phyloP scores from a whole-genome alignment of 2,797 vertebrate genomes.

The Alouatta caraya region DNA sequence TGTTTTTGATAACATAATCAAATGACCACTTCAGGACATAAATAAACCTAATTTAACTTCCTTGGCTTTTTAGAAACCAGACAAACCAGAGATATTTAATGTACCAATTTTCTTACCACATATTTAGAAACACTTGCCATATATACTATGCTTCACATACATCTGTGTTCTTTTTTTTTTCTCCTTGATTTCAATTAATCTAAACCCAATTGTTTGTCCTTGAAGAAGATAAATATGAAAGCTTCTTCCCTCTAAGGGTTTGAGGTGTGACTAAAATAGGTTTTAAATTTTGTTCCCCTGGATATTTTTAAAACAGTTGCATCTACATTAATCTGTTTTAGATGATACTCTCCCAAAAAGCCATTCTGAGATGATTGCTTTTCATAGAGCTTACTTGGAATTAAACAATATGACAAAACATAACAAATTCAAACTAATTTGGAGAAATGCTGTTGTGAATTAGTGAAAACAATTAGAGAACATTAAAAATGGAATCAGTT shows the following conservation, averaged over 20 bases:
- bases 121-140: constrained; percentile 38
- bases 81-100: constrained; percentile 1
- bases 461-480: not conserved
- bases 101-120: not conserved
- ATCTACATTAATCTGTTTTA: not conserved
- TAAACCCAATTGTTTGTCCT: not conserved
- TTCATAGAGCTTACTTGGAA: not conserved
- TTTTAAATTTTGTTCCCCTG: not conserved
- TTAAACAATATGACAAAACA: constrained; percentile 5
- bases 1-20: not conserved
- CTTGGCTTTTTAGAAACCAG: constrained; percentile 42
- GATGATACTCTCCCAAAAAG: not conserved
- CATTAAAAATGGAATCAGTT: not conserved
- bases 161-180: not conserved
- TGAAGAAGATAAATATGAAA: not conserved
- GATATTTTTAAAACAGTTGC: not conserved
- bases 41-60: constrained; percentile 36
- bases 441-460: not conserved
- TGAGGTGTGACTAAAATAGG: constrained; percentile 4
- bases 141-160: constrained; percentile 15
- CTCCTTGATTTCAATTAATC: constrained; percentile 30
- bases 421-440: constrained; percentile 35
- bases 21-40: constrained; percentile 46
- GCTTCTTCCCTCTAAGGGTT: not conserved
- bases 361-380: not conserved